phyloP scores from a whole-genome alignment of 2,113 vertebrate species.

The Sphyrna mokarran region DNA sequence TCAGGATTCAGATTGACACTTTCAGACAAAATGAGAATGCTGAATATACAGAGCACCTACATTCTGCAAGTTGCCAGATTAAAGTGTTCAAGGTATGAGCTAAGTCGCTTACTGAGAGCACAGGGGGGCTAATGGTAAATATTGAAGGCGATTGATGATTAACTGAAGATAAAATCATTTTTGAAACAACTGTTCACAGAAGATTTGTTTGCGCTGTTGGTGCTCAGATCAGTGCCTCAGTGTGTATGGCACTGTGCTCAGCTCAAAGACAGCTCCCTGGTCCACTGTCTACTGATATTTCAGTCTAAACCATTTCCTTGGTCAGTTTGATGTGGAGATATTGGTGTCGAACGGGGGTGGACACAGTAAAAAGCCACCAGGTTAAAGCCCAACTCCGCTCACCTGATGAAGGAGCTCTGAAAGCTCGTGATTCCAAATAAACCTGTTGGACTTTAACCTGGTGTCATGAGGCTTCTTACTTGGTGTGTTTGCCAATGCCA shows the following conservation, averaged over 20 bases:
- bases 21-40: conserved; percentile 76
- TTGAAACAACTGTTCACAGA: background rate
- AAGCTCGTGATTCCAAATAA: too few species aligned
- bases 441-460: too few species aligned
- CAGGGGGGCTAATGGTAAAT: background rate
- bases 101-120: background rate
- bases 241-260: background rate
- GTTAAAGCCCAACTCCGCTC: too few species aligned
- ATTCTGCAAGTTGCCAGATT: conserved; percentile 90
- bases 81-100: conserved; percentile 89
- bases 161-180: background rate
- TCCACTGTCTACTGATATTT: background rate
- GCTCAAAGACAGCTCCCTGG: background rate
- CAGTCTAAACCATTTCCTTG: background rate
- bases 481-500: background rate
- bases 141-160: background rate
- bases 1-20: conserved; percentile 85
- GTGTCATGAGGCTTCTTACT: too few species aligned
- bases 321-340: too few species aligned
- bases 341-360: too few species aligned
- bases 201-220: background rate
- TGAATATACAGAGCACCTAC: conserved; percentile 78
- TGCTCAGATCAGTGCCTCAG: background rate
- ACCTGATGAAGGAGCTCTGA: too few species aligned
- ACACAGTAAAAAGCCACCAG: too few species aligned